phyloP scores from a whole-genome alignment of 2,797 vertebrate genomes.

The Trichosurus vulpecula region DNA sequence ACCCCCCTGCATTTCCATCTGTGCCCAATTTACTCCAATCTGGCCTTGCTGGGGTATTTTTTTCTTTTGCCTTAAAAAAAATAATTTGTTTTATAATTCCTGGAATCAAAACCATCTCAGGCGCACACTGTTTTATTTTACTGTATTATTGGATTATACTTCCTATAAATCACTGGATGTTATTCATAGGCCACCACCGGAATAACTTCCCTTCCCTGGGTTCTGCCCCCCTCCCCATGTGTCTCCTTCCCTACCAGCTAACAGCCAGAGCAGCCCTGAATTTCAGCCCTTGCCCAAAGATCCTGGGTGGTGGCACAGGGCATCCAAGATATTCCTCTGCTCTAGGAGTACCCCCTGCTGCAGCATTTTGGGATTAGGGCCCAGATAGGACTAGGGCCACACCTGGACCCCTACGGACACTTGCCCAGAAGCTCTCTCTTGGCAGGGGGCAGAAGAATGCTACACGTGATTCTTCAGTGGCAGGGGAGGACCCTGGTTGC shows the following conservation, averaged over 20 bases:
- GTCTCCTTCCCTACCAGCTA: slow-evolving; percentile 71
- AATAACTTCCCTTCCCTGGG: slow-evolving; percentile 83
- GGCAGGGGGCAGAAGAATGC: slow-evolving; percentile 67
- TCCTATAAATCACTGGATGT: slow-evolving; percentile 99
- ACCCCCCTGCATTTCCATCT: slow-evolving; percentile 88
- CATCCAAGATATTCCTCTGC: slow-evolving; percentile 92
- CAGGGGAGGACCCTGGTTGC: slow-evolving; percentile 14
- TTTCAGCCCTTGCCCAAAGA: slow-evolving; percentile 44
- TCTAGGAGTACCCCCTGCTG: slow-evolving; percentile 58
- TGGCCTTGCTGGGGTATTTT: slow-evolving; percentile 82
- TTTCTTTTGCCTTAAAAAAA: slow-evolving; percentile 82
- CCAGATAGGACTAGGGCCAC: slow-evolving; percentile 43
- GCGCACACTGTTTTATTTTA: slow-evolving; percentile 91
- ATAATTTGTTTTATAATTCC: slow-evolving; percentile 97
- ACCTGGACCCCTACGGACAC: slow-evolving; percentile 78
- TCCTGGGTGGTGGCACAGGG: slow-evolving; percentile 90
- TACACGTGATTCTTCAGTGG: slow-evolving; percentile 74
- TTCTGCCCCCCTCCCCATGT: slow-evolving; percentile 54
- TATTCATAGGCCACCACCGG: slow-evolving; percentile 89
- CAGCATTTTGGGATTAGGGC: slow-evolving; percentile 26
- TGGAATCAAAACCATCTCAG: slow-evolving; percentile 96
- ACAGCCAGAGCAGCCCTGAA: slow-evolving; percentile 87
- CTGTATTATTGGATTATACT: slow-evolving; percentile 99
- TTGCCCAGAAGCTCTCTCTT: slow-evolving; percentile 72
- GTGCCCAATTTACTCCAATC: slow-evolving; percentile 95